A percentile compares a stretch with the other conserved stretches of the same genome.
Evolutionary conservation across 2,797 vertebrate species (phyloP).

Genomic region (Sorex maritimensis): DNA sequence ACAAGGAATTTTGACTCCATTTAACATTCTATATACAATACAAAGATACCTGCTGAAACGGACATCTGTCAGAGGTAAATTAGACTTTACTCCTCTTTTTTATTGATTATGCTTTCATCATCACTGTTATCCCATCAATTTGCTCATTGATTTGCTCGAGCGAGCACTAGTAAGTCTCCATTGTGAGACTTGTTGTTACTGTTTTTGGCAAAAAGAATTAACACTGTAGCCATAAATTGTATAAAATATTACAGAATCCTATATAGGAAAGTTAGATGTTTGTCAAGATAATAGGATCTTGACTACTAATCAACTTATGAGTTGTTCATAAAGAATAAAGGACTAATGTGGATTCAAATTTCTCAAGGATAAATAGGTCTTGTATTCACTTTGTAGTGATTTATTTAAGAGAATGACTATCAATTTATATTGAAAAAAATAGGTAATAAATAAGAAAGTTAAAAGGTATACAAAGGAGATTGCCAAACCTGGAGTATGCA

Average conservation of each 20-base stretch:
- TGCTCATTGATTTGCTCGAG: too few species aligned
- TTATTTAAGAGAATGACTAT: background rate
- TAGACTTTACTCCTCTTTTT: constrained; percentile 10
- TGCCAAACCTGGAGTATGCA: background rate
- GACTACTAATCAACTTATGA: background rate
- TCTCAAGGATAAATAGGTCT: background rate
- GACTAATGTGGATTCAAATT: background rate
- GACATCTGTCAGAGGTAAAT: constrained; percentile 63
- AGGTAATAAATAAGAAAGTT: background rate
- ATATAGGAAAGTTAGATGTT: background rate
- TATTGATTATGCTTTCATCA: background rate
- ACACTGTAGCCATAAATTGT: background rate
- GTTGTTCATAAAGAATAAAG: constrained; percentile 1
- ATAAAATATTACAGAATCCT: background rate
- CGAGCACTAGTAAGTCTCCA: too few species aligned
- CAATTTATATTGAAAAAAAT: background rate
- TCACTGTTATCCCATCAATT: too few species aligned
- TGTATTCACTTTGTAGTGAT: background rate
- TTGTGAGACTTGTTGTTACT: too few species aligned
- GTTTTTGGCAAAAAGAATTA: background rate
- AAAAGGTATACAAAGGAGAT: background rate
- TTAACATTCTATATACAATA: background rate
- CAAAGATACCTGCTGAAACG: constrained; percentile 52
- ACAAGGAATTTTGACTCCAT: constrained; percentile 6
- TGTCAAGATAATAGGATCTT: background rate